Percentiles rank a stretch among this genome's conserved stretches.
Conservation (phyloP, 2,888 invertebrate species). For the Strigamia transsilvanica region DNA sequence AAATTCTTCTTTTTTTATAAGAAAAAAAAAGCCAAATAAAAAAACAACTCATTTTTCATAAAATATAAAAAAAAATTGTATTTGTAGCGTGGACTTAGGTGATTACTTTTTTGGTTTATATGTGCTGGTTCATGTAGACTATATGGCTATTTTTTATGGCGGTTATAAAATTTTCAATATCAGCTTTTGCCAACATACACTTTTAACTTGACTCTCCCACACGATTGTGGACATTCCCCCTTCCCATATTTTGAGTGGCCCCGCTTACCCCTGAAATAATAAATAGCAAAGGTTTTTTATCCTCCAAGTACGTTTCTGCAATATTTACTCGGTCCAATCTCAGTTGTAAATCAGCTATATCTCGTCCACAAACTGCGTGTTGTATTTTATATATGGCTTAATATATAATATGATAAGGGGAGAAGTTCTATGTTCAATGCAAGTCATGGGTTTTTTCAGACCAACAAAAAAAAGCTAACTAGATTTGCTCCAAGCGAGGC, state of each 20-base stretch:
- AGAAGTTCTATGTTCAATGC: neutral
- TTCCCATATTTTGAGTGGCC: constrained; percentile 5
- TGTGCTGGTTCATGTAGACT: constrained; percentile 17
- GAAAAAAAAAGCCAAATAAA: too few relatives aligned
- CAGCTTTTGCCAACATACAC: constrained; percentile 44
- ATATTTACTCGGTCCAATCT: constrained; percentile 44
- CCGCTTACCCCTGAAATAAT: constrained; percentile 44
- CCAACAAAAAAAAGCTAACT: constrained; percentile 36
- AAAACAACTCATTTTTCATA: neutral
- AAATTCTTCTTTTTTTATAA: too few relatives aligned
- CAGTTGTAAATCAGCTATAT: constrained; percentile 40
- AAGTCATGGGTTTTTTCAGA: constrained; percentile 24
- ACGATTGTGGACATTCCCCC: constrained; percentile 40
- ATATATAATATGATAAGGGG: constrained; percentile 46
- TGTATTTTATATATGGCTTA: constrained; percentile 44
- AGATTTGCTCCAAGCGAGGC: constrained; percentile 40
- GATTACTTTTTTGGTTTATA: constrained; percentile 42
- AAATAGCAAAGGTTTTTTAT: constrained; percentile 47
- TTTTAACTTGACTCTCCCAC: constrained; percentile 37
- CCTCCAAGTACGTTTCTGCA: constrained; percentile 31
- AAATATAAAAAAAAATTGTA: constrained; percentile 20
- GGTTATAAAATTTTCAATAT: constrained; percentile 49
- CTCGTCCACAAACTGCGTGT: constrained; percentile 38
- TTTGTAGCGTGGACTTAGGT: constrained; percentile 6
- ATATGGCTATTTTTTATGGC: constrained; percentile 34